A percentile compares a stretch with the other conserved stretches of the same genome.
Evolutionary conservation across 2,113 vertebrate species (phyloP).

Genomic region (Chunga burmeisteri): DNA sequence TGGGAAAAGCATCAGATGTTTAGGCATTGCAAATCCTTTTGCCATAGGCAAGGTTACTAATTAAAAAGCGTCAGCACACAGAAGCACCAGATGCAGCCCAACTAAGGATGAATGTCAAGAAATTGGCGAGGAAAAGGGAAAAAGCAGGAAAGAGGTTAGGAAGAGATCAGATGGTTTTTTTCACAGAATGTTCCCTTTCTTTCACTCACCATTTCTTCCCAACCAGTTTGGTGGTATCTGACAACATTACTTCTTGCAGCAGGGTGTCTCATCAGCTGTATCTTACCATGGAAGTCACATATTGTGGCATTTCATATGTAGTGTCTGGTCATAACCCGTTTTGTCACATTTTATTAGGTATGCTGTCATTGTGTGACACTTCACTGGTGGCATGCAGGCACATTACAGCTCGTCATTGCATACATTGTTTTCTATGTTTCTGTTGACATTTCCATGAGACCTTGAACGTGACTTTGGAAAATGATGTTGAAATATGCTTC

Average conservation of each 20-base stretch:
- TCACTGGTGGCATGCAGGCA: not conserved
- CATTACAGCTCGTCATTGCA: not conserved
- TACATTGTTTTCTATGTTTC: not conserved
- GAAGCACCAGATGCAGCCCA: slow-evolving; percentile 45
- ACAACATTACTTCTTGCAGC: not conserved
- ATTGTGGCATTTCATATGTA: not conserved
- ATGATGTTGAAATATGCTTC: not conserved
- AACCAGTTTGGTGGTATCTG: not conserved
- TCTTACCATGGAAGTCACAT: not conserved
- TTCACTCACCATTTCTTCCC: not conserved
- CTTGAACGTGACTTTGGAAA: not conserved
- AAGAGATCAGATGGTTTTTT: not conserved
- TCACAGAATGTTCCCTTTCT: slow-evolving; percentile 24
- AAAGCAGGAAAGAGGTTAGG: slow-evolving; percentile 35
- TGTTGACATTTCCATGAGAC: not conserved
- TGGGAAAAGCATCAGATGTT: slow-evolving; percentile 55
- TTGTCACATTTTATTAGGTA: not conserved
- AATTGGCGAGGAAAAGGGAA: not conserved
- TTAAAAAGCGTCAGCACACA: slow-evolving; percentile 32
- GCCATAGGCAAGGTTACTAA: slow-evolving; percentile 53
- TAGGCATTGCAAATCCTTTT: slow-evolving; percentile 59
- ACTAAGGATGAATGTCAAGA: slow-evolving; percentile 58
- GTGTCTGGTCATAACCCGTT: not conserved
- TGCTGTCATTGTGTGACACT: not conserved
- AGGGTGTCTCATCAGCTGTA: not conserved